Evolutionary conservation across 2,113 vertebrate genomes (phyloP).

Genomic region (Eublepharis macularius): DNA sequence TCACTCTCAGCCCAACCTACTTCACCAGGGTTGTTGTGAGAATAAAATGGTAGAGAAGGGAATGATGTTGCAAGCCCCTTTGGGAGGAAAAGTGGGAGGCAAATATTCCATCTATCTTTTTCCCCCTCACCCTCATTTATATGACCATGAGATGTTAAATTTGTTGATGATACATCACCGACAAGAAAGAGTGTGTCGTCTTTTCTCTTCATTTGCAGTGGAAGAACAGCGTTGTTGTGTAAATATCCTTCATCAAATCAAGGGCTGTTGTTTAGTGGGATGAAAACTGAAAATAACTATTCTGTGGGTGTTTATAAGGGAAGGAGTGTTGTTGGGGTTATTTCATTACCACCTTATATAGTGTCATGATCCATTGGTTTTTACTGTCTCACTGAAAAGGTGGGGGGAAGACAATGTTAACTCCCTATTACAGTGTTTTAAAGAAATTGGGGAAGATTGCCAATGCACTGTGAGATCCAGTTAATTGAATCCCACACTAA

Average conservation of each 20-base stretch:
- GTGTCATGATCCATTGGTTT: not conserved
- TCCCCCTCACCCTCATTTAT: not conserved
- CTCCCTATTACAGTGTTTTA: conserved; percentile 41
- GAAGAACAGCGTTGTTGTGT: not conserved
- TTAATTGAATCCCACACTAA: conserved; percentile 7
- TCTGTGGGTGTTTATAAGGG: not conserved
- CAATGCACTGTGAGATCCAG: conserved; percentile 31
- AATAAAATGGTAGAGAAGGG: too few relatives aligned
- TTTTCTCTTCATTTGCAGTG: not conserved
- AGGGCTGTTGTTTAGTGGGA: not conserved
- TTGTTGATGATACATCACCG: not conserved
- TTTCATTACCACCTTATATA: not conserved
- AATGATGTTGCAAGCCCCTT: too few relatives aligned
- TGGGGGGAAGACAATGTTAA: not conserved
- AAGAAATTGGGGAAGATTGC: conserved; percentile 45
- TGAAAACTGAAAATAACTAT: conserved; percentile 3
- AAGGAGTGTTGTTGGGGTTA: not conserved
- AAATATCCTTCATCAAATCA: not conserved
- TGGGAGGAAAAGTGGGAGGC: too few relatives aligned
- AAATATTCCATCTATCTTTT: not conserved
- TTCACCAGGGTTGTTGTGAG: too few relatives aligned
- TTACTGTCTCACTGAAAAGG: conserved; percentile 26
- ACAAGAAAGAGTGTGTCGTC: not conserved
- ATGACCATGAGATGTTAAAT: not conserved
- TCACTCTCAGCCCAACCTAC: too few relatives aligned